Conservation (phyloP, 2,888 invertebrate genomes). For the Apodemia zela region DNA sequence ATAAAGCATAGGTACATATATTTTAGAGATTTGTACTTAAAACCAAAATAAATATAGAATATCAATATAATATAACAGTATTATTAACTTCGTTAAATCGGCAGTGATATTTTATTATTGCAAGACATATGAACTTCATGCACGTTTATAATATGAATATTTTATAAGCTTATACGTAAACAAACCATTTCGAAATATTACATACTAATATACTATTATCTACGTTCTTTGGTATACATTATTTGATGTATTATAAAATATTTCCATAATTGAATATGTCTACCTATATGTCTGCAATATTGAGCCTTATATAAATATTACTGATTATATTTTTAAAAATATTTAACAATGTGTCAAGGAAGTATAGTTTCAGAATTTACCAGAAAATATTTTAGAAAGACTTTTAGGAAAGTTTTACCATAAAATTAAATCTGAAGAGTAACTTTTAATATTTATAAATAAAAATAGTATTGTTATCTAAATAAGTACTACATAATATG, state of each 20-base stretch:
- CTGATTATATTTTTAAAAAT: neutral
- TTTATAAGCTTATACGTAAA: constrained; percentile 20
- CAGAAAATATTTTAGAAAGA: neutral
- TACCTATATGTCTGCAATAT: constrained; percentile 28
- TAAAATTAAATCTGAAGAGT: neutral
- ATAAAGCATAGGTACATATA: constrained; percentile 18
- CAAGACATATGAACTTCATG: constrained; percentile 31
- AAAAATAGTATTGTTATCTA: neutral
- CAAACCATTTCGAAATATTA: constrained; percentile 28
- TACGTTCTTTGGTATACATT: constrained; percentile 64
- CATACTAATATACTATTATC: constrained; percentile 28
- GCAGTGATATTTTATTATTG: constrained; percentile 44
- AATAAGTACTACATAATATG: neutral
- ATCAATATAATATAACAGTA: constrained; percentile 36
- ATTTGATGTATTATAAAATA: constrained; percentile 26
- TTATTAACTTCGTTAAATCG: constrained; percentile 43
- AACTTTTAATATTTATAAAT: constrained; percentile 1
- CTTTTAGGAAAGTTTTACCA: neutral
- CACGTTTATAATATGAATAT: constrained; percentile 15
- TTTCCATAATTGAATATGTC: constrained; percentile 26
- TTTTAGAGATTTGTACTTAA: constrained; percentile 18
- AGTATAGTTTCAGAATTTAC: neutral
- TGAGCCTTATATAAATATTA: constrained; percentile 18
- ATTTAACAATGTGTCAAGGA: neutral
- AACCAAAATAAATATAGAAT: constrained; percentile 31